These are phyloP conservation scores for Donacobius atricapilla DNA, from an alignment of 2,113 vertebrate genomes.

Conservation along the genomic window DNA sequence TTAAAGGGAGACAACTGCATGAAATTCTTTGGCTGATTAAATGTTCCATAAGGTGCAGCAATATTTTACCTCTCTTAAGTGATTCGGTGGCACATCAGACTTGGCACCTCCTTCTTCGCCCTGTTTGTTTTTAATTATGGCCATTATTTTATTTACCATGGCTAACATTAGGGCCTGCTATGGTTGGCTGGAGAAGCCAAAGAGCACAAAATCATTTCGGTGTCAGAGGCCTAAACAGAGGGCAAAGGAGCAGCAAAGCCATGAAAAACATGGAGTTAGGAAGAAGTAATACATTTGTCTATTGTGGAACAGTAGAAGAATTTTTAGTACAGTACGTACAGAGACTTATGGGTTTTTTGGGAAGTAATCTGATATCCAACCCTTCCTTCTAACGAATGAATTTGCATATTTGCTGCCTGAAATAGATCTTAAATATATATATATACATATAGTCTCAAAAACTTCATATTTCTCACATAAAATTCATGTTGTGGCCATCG, in stretches of 20 bases:
- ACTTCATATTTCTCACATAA: background rate
- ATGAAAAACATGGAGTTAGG: background rate
- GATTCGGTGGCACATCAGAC: background rate
- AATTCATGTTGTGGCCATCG: background rate
- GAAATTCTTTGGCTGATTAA: constrained; percentile 66
- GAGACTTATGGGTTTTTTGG: background rate
- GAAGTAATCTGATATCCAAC: background rate
- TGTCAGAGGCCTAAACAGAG: background rate
- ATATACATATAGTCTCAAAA: background rate
- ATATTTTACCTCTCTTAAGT: constrained; percentile 49
- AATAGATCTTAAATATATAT: background rate
- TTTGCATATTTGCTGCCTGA: background rate
- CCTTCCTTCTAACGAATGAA: background rate
- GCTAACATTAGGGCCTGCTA: background rate
- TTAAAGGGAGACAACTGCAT: constrained; percentile 62
- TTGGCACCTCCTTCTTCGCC: background rate
- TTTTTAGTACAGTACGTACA: background rate
- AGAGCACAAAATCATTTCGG: background rate
- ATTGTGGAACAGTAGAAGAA: background rate
- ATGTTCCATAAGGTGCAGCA: background rate
- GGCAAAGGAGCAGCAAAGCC: background rate
- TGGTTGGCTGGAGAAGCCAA: constrained; percentile 6
- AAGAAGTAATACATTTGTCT: background rate
- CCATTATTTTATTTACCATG: constrained; percentile 28
- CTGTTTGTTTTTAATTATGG: constrained; percentile 62